A percentile compares a stretch with the other conserved stretches of the same genome.
phyloP scores from a whole-genome alignment of 2,888 invertebrate genomes.

The Ashinkailepas kermadecensis region DNA sequence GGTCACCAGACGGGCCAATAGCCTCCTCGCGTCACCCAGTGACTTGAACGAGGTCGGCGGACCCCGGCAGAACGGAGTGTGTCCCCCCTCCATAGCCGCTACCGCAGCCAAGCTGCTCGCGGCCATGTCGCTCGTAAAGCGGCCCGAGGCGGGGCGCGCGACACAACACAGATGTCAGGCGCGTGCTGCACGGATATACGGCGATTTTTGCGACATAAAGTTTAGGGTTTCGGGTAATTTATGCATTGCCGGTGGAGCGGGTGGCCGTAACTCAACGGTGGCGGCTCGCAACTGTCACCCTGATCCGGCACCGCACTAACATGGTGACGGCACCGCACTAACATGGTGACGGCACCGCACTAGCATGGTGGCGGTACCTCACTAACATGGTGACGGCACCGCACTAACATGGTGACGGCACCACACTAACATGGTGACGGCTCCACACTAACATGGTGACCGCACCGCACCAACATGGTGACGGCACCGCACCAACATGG shows the following conservation, averaged over 20 bases:
- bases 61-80: no score
- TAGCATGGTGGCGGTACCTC: no score
- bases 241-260: neutral
- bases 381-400: no score
- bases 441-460: no score
- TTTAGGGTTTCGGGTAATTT: neutral
- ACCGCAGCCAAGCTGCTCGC: neutral
- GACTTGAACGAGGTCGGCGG: no score
- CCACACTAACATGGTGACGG: no score
- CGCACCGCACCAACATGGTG: no score
- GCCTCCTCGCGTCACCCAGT: no score
- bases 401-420: no score
- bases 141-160: neutral
- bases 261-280: neutral
- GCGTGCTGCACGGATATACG: neutral
- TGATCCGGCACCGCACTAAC: neutral
- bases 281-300: neutral
- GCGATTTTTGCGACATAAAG: conserved; percentile 2
- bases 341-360: no score
- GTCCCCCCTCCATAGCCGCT: neutral
- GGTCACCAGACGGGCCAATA: no score
- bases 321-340: neutral
- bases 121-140: neutral
- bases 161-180: conserved; percentile 14
- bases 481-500: no score